Base-by-base conservation (phyloP, 1,140 invertebrate genomes). In the Bombus picipes region DNA sequence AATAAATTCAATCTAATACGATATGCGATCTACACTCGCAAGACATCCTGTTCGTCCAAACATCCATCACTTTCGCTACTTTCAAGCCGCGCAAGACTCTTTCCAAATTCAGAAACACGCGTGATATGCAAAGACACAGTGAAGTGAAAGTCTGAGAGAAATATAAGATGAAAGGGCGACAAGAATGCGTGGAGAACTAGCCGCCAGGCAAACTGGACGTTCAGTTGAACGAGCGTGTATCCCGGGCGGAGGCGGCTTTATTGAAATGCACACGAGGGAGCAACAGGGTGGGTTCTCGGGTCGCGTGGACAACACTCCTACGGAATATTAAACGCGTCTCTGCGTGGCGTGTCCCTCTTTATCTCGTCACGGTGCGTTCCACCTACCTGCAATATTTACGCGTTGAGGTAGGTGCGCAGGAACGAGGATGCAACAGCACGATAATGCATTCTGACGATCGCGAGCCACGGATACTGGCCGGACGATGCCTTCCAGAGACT, bases 251-350 rank as follows among this genome's bases (percentile, higher is more conserved):
- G 83, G 87, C 91, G 90, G 86, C 83, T 85, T 91, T 89, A 92
- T 91, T 90, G 90, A 90, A 88, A 92, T 92, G 91, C 90, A 70
- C 66, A 37, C 65, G 83, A 87, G 87, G 85, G 85, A 91, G 81
- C 81, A 85, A 72, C 76, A 79, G 91, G 90, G 86, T 91, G 88
- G 82, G 86, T 92, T 91, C 88, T 72, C 80, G 83, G 90, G 93
- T 94, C 93, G 93, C 93, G 93, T 94, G 93, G 93, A 94, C 90
- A 82, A 86, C 87, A 92, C 93, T 89, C 89, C 83, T 81, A 81
- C 75, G 85, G 93, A 94, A 94, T 94, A 93, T 93, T 92, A 93
- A 94, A 86, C 87, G 90, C 66, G 66, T 81, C 65, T 72, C 59
- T 73, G 66, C 37, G 43, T 37, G 25, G 10, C 72, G 22, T n/a